Evolutionary conservation across 2,888 invertebrate genomes (phyloP).

Genomic region (Lathronympha strigana): DNA sequence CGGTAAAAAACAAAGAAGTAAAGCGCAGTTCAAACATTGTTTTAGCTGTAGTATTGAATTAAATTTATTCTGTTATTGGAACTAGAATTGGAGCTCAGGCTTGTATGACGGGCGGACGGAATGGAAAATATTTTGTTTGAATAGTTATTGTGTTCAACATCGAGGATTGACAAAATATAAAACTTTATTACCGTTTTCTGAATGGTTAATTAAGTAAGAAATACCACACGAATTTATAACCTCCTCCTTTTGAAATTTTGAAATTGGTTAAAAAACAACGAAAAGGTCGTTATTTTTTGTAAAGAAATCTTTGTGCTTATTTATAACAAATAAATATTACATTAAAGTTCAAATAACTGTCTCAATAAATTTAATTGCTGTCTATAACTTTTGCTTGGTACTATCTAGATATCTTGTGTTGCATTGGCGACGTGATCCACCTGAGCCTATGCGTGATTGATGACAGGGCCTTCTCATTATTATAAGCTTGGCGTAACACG

Average conservation of each 20-base stretch:
- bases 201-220: too few species aligned
- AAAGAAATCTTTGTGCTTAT: too few species aligned
- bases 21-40: conserved; percentile 10
- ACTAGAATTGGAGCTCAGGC: conserved; percentile 1
- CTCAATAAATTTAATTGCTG: too few species aligned
- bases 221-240: too few species aligned
- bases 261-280: too few species aligned
- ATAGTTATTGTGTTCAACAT: background rate
- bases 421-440: conserved; percentile 44
- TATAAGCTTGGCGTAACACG: conserved; percentile 51
- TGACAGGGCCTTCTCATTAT: conserved; percentile 65
- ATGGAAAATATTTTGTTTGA: conserved; percentile 4
- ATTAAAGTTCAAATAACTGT: too few species aligned
- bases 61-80: conserved; percentile 23
- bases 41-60: conserved; percentile 14
- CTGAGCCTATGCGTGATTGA: conserved; percentile 65
- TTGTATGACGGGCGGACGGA: conserved; percentile 2
- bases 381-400: too few species aligned
- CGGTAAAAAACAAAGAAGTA: background rate
- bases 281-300: too few species aligned
- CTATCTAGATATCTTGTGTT: background rate
- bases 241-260: too few species aligned
- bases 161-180: background rate
- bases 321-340: too few species aligned
- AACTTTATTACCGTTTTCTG: too few species aligned